A percentile compares a stretch with the other conserved stretches of the same genome.
Evolutionary conservation across 2,797 vertebrate species (phyloP).

Genomic region (Pipistrellus pipistrellus): DNA sequence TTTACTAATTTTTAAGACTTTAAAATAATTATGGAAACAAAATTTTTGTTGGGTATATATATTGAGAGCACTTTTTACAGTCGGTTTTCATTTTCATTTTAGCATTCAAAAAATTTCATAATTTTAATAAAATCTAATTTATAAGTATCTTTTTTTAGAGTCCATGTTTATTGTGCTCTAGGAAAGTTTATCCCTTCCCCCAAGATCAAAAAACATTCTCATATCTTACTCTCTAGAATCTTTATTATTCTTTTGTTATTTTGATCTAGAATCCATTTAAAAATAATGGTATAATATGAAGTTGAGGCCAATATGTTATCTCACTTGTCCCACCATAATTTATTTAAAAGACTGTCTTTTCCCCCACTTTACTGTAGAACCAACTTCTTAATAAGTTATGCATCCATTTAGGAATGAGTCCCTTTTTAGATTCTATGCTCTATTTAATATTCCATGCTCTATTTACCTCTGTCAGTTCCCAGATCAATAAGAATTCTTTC

Average conservation of each 20-base stretch:
- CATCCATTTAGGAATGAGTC: not conserved
- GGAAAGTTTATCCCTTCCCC: not conserved
- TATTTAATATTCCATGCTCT: not conserved
- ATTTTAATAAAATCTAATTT: not conserved
- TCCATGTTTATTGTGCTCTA: not conserved
- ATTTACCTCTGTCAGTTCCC: not conserved
- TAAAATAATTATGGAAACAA: not conserved
- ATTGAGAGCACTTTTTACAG: not conserved
- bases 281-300: not conserved
- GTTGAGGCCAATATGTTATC: not conserved
- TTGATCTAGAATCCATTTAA: not conserved
- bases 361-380: not conserved
- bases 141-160: not conserved
- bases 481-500: not conserved
- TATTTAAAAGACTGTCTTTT: not conserved
- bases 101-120: not conserved
- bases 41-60: not conserved
- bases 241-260: not conserved
- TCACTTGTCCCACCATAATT: not conserved
- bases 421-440: not conserved
- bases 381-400: not conserved
- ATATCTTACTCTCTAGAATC: not conserved
- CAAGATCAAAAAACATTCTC: not conserved
- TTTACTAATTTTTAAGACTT: not conserved
- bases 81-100: not conserved